Conservation (phyloP, 1,140 invertebrate genomes). For the Neotoxoptera formosana region DNA sequence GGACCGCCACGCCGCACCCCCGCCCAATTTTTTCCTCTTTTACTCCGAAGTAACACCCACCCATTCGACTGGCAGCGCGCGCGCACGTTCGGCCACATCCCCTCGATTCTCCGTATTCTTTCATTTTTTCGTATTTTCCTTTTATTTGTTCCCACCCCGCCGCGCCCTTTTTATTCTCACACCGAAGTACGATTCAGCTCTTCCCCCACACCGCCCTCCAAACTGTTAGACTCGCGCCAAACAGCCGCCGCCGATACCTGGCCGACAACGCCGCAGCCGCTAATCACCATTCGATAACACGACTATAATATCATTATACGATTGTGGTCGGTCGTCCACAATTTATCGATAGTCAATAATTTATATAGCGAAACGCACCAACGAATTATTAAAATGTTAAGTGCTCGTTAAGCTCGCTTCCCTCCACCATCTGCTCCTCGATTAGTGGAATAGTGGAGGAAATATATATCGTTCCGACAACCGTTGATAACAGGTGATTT, state of each 20-base stretch:
- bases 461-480: background rate
- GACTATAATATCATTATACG: background rate
- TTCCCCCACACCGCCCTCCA: no score
- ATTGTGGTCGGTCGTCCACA: background rate
- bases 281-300: background rate
- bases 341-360: background rate
- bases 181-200: no score
- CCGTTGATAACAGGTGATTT: background rate
- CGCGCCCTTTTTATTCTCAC: background rate
- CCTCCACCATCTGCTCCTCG: background rate
- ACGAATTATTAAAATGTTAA: background rate
- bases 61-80: slow-evolving; percentile 22
- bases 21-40: slow-evolving; percentile 40
- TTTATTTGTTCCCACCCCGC: background rate
- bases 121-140: background rate
- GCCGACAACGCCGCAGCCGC: background rate
- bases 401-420: background rate
- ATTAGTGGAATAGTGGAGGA: background rate
- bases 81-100: slow-evolving; percentile 55
- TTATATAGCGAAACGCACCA: background rate
- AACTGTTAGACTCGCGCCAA: background rate
- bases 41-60: slow-evolving; percentile 39
- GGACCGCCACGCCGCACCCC: background rate
- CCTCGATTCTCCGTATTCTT: slow-evolving; percentile 13
- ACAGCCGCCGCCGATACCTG: background rate